Evolutionary conservation across 2,888 invertebrate genomes (phyloP), one percentile per base, ranked within the genome.

Genomic region (Eristalis tenax): DNA sequence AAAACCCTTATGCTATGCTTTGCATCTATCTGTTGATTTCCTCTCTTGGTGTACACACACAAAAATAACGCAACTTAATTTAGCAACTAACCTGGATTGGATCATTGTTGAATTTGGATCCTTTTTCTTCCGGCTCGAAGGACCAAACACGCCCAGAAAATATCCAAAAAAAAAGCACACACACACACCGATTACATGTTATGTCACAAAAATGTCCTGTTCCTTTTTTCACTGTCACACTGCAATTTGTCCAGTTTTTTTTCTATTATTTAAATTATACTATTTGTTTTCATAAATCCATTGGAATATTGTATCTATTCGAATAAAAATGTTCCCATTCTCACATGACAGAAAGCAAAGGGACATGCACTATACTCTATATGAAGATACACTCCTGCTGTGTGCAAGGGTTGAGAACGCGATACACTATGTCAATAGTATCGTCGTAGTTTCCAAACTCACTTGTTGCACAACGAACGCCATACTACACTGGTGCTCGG

Each of bases 391-490:
- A 73, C 38, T 23, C 59, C 68, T 40, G 65, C 59, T 80, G 61
- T 74, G 65, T 66, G n/a, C 22, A 78, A 79, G 61, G 71, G 32
- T 82, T 68, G 74, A 68, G 64, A 81, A 71, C 78, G 82, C 84
- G 84, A 77, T 65, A 76, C 81, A 83, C 88, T 88, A 82, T 89
- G 88, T 86, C 89, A 89, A 89, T 89, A 89, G 86, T 88, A 85
- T 92, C 91, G 91, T 91, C 91, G 92, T 91, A 91, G 91, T 91
- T 93, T 91, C 91, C 92, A 92, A 93, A 93, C 92, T 93, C 93
- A 93, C 93, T 93, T 93, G 93, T 93, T 93, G 93, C 93, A 93
- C 93, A 93, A 91, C 91, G 90, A 91, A 89, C 90, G 90, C 88
- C 89, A 86, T 90, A 88, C 84, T 88, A 89, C 87, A 89, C 89